These are phyloP conservation scores for Drosophila crucigera DNA, from an alignment of 2,888 invertebrate genomes.

Conservation along the genomic window DNA sequence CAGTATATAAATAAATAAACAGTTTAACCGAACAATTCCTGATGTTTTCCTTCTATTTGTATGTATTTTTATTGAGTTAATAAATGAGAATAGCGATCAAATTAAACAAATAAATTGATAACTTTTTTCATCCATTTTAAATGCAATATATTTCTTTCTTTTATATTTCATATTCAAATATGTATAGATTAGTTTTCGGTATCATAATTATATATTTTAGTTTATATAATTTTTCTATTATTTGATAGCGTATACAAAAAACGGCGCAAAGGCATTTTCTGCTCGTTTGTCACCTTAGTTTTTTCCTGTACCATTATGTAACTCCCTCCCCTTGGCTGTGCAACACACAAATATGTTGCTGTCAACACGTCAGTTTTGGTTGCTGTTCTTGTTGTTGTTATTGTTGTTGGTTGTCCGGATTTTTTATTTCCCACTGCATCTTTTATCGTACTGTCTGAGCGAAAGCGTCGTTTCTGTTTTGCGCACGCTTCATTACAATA, in stretches of 20 bases:
- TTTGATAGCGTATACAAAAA: conserved; percentile 27
- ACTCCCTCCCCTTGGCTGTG: conserved; percentile 10
- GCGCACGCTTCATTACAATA: conserved; percentile 84
- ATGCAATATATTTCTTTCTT: not conserved
- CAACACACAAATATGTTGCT: conserved; percentile 63
- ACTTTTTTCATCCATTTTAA: not conserved
- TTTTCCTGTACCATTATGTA: conserved; percentile 20
- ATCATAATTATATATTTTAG: not conserved
- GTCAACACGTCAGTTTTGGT: conserved; percentile 69
- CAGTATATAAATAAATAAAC: not conserved
- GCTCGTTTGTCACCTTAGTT: conserved; percentile 30
- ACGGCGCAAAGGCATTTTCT: not conserved
- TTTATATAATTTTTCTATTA: not conserved
- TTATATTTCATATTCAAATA: not conserved
- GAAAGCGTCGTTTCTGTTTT: conserved; percentile 75
- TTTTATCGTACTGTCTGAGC: conserved; percentile 67
- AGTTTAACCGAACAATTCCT: not conserved
- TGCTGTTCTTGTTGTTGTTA: conserved; percentile 27
- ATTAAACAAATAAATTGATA: not conserved
- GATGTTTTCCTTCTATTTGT: not conserved
- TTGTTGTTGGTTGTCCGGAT: conserved; percentile 41
- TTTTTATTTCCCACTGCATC: conserved; percentile 69
- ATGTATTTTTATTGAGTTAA: not conserved
- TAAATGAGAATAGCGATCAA: not conserved
- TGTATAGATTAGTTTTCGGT: not conserved